Conservation (phyloP, 1,140 invertebrate genomes). For the Acromyrmex charruanus region DNA sequence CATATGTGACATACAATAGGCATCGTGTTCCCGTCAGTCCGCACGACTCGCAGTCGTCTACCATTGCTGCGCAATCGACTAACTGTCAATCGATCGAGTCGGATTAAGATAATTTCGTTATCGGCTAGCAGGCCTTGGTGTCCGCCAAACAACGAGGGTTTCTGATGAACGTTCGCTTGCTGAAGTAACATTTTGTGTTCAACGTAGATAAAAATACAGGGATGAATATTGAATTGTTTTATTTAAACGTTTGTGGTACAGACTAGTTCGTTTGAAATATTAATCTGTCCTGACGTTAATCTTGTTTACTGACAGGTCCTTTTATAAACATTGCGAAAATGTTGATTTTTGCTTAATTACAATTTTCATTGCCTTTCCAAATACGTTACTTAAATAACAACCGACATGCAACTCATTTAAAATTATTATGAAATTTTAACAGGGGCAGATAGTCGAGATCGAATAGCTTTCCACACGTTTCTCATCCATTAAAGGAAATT, state of each 20-base stretch:
- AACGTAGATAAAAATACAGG: conserved; percentile 64
- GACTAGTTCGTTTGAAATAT: background rate
- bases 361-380: background rate
- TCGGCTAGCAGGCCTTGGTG: conserved; percentile 69
- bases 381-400: background rate
- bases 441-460: background rate
- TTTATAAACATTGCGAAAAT: background rate
- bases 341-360: background rate
- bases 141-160: conserved; percentile 74
- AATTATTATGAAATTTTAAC: conserved; percentile 39
- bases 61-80: conserved; percentile 76
- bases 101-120: conserved; percentile 82
- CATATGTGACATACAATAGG: conserved; percentile 69
- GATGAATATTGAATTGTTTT: conserved; percentile 54
- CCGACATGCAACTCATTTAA: background rate
- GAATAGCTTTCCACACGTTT: conserved; percentile 37
- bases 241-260: conserved; percentile 61
- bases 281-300: background rate
- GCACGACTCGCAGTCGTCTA: conserved; percentile 63
- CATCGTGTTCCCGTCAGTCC: conserved; percentile 71
- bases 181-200: conserved; percentile 78
- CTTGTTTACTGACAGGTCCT: background rate
- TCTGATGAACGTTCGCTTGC: conserved; percentile 72
- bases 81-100: conserved; percentile 79
- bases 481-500: conserved; percentile 17